Evolutionary conservation across 2,888 invertebrate species (phyloP).

Genomic region (Clistopyga incitator): DNA sequence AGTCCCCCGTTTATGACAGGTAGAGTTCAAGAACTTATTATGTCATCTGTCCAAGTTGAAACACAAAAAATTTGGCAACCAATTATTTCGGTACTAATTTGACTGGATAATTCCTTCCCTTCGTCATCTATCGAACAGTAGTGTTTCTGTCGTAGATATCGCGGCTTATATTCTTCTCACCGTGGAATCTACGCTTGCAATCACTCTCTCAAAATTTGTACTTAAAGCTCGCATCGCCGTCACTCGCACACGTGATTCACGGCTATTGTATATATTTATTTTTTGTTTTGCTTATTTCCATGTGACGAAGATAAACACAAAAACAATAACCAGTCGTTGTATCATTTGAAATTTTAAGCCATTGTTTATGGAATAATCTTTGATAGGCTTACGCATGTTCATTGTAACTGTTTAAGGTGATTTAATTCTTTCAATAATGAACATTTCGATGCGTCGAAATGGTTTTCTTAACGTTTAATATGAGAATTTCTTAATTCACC

Average conservation of each 20-base stretch:
- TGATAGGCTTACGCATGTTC: constrained; percentile 48
- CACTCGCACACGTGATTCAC: background rate
- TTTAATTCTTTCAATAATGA: background rate
- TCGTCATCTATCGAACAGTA: constrained; percentile 19
- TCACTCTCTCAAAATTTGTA: background rate
- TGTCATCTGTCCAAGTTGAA: no score
- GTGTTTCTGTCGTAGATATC: constrained; percentile 22
- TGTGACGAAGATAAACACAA: constrained; percentile 74
- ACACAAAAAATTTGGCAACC: no score
- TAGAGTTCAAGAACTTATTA: no score
- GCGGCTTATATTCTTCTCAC: constrained; percentile 32
- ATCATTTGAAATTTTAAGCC: constrained; percentile 8
- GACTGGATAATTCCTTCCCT: background rate
- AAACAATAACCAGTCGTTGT: constrained; percentile 9
- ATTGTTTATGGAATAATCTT: constrained; percentile 15
- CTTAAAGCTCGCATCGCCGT: constrained; percentile 2
- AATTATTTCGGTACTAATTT: no score
- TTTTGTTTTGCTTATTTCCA: constrained; percentile 74
- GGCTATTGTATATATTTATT: constrained; percentile 19
- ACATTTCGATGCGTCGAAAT: background rate
- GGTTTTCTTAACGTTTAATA: background rate
- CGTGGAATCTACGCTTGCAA: constrained; percentile 1
- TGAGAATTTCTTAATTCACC: background rate
- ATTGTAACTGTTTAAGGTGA: constrained; percentile 15
- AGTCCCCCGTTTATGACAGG: no score